Conservation (phyloP, 2,888 invertebrate species). For the Dendrolimus houi region DNA sequence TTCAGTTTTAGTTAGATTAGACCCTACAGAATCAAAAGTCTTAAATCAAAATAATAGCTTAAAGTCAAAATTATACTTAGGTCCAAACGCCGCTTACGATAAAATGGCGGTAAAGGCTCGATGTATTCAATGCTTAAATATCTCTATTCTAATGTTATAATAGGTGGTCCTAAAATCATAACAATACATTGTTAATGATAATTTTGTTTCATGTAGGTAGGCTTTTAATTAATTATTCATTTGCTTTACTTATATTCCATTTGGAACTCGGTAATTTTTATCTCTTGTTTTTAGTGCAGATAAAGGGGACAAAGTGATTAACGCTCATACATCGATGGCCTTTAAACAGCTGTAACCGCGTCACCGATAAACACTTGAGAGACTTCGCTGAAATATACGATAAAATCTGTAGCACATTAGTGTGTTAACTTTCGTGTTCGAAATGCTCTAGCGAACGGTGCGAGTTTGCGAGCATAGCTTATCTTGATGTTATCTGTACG, state of each 20-base stretch:
- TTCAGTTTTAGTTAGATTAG: no score
- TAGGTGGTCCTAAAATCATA: no score
- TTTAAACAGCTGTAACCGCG: conserved; percentile 21
- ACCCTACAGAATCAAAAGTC: no score
- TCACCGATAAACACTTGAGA: conserved; percentile 19
- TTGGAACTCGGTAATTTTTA: not conserved
- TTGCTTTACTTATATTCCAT: not conserved
- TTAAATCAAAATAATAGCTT: no score
- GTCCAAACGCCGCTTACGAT: no score
- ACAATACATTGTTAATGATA: no score
- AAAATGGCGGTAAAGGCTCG: no score
- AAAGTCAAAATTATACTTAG: no score
- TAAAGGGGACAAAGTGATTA: not conserved
- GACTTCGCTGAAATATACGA: conserved; percentile 21
- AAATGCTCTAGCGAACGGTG: not conserved
- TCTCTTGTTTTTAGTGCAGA: not conserved
- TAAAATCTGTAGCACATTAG: conserved; percentile 2
- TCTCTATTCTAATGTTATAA: no score
- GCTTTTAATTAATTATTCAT: not conserved
- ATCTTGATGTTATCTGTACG: conserved; percentile 11
- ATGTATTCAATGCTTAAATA: no score
- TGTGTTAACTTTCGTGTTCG: no score
- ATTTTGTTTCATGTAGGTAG: no score
- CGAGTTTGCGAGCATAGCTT: not conserved
- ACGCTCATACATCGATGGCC: conserved; percentile 11